A percentile compares a stretch with the other conserved stretches of the same genome.
These are phyloP conservation scores for Halcyon senegalensis DNA, from an alignment of 2,113 vertebrate species.

Conservation along the genomic window DNA sequence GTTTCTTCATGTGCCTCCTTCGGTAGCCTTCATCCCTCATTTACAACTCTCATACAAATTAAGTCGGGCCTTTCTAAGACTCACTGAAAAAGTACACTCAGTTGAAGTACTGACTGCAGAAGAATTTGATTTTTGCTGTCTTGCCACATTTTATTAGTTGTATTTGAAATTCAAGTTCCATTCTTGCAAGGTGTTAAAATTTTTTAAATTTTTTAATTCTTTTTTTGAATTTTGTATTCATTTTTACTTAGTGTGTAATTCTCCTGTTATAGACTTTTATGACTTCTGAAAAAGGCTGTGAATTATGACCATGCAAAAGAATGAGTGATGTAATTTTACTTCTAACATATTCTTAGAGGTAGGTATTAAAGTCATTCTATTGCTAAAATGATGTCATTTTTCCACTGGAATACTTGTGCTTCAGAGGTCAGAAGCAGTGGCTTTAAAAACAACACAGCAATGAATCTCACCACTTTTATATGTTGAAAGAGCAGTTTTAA, in stretches of 20 bases:
- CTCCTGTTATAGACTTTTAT: not conserved
- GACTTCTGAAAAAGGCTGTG: not conserved
- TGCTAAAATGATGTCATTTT: not conserved
- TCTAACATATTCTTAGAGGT: not conserved
- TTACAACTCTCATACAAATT: not conserved
- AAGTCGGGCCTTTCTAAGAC: not conserved
- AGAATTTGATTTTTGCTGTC: not conserved
- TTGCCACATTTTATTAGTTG: not conserved
- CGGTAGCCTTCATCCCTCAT: not conserved
- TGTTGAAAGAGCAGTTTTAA: conserved; percentile 3
- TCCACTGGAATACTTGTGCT: not conserved
- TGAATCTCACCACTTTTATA: not conserved
- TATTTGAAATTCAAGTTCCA: not conserved
- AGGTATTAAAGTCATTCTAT: not conserved
- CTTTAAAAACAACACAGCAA: not conserved
- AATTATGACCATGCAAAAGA: not conserved
- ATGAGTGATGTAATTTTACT: not conserved
- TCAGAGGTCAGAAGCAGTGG: not conserved
- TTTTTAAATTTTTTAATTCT: no score
- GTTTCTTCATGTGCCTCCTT: conserved; percentile 1
- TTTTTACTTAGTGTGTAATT: not conserved
- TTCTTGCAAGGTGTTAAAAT: not conserved
- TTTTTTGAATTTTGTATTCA: not conserved
- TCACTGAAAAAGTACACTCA: not conserved
- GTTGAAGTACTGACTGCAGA: not conserved